Evolutionary conservation across 2,888 invertebrate species (phyloP).

Genomic region (Eugnorisma glareosa): DNA sequence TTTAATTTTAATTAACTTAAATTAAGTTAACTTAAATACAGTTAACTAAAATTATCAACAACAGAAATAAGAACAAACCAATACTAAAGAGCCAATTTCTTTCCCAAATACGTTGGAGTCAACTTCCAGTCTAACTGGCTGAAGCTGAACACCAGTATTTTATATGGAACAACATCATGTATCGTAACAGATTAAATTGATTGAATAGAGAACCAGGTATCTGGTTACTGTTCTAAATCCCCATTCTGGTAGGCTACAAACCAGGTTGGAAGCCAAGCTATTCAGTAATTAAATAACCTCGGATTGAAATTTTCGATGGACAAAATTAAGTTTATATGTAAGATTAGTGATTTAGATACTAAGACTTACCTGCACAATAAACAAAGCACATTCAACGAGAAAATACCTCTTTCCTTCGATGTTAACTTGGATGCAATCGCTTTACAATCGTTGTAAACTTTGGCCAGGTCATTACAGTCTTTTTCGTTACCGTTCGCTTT

Average conservation of each 20-base stretch:
- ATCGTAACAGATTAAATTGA: neutral
- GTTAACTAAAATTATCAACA: neutral
- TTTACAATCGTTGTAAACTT: slow-evolving; percentile 75
- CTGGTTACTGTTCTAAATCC: neutral
- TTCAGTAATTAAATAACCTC: neutral
- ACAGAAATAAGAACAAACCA: neutral
- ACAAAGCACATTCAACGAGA: slow-evolving; percentile 84
- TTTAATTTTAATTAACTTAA: neutral
- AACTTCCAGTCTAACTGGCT: neutral
- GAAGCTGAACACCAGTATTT: neutral
- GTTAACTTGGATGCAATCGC: slow-evolving; percentile 73
- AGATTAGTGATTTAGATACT: neutral
- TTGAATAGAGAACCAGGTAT: neutral
- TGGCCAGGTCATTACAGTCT: slow-evolving; percentile 74
- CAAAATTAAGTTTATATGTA: neutral
- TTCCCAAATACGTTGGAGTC: neutral
- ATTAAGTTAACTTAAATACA: no score
- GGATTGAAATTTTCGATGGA: neutral
- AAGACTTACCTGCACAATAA: slow-evolving; percentile 83
- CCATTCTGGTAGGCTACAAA: neutral
- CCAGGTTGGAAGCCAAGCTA: neutral
- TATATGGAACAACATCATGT: neutral
- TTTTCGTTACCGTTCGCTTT: slow-evolving; percentile 78
- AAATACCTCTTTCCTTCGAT: slow-evolving; percentile 76
- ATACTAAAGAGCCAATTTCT: neutral